Evolutionary conservation across 2,113 vertebrate species (phyloP), one percentile per base, ranked within the genome.

Genomic region (Etheostoma spectabile): DNA sequence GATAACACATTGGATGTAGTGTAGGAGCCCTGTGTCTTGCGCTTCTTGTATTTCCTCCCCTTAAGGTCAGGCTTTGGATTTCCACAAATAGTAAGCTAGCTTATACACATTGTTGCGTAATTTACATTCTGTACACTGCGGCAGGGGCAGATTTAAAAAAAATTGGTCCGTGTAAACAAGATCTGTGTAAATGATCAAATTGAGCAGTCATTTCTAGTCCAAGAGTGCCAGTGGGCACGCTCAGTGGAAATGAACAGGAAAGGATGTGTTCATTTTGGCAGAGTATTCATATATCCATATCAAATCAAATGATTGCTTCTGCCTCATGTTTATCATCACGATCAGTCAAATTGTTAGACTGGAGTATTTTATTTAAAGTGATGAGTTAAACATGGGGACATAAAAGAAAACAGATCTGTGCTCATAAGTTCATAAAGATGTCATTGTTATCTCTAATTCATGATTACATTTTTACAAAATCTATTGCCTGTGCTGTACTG

Each of bases 1-100:
- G 79, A 91, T 91, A 84, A 88, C 74, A 80, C 30, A 74, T 70
- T 56, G 16, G 59, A 56, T 73, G 68, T 65, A 38, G 53, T 80
- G 56, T 55, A 67, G 74, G 67, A 63, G 42, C 56, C 22, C 53
- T 49, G 30, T 46, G 66, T 71, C 8, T 77, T 45, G 21, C 3
- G 33, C 53, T 21, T 38, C 6, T 68, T 60, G 3, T 60, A 35
- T 56, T 61, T 81, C 35, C 13, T 68, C 16, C 71, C 77, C 67
- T 51, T 3, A 1, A 55, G 42, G 75, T 75, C 76, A 46, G 46
- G 59, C 71, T 86, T 83, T 53, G 53, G 67, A 85, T 86, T 74
- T 66, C 33, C 66, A 79, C 56, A 85, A 66, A 85, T 86, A 83
- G 75, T 21, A 61, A 77, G 67, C 45, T 15, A 64, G 64, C 73